These are phyloP conservation scores for Sesia bembeciformis DNA, from an alignment of 2,888 invertebrate genomes.

Conservation along the genomic window DNA sequence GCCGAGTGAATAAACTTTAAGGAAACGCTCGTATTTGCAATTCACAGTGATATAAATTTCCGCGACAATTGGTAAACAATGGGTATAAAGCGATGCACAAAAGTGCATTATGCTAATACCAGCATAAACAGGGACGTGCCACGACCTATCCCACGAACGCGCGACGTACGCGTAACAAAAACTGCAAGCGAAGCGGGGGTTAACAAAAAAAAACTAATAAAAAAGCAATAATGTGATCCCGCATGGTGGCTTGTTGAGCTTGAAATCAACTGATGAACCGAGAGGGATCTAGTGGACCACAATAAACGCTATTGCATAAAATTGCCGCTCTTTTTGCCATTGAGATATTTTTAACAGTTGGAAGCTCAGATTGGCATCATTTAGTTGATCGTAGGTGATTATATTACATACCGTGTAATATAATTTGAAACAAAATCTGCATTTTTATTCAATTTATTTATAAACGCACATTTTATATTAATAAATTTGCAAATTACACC, in stretches of 20 bases:
- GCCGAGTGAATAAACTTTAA: neutral
- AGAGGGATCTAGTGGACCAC: conserved; percentile 23
- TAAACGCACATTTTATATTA: too few relatives aligned
- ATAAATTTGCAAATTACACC: too few relatives aligned
- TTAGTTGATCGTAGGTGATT: too few relatives aligned
- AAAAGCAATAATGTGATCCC: conserved; percentile 73
- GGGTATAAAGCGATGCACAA: conserved; percentile 30
- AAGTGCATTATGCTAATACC: conserved; percentile 69
- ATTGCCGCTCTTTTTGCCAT: neutral
- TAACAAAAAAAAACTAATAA: conserved; percentile 57
- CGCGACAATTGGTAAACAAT: conserved; percentile 47
- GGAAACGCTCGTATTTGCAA: neutral
- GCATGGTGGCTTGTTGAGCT: conserved; percentile 68
- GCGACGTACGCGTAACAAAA: conserved; percentile 55
- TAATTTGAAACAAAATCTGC: too few relatives aligned
- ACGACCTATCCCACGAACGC: conserved; percentile 64
- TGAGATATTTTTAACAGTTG: neutral
- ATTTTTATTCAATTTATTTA: too few relatives aligned
- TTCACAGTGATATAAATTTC: conserved; percentile 23
- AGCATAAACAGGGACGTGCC: conserved; percentile 54
- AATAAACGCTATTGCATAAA: conserved; percentile 1
- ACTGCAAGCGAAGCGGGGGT: conserved; percentile 56
- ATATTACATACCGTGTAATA: too few relatives aligned
- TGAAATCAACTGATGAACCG: conserved; percentile 65
- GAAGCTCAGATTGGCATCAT: too few relatives aligned